Evolutionary conservation across 2,797 vertebrate species (phyloP), one percentile per base, ranked within the genome.

Genomic region (Cheirogaleus major): DNA sequence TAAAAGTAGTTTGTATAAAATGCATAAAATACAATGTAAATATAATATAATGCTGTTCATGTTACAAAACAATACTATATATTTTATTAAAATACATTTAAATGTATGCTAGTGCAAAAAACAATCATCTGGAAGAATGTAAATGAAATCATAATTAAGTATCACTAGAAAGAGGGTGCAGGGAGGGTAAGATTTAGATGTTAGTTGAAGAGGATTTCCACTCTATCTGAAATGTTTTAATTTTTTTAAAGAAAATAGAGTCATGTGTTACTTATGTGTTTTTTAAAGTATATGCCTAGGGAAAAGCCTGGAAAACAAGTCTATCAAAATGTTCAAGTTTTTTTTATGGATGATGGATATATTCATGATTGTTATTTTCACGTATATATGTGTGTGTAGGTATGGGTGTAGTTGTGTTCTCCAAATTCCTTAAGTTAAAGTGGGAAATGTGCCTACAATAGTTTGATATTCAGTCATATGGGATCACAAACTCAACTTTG

Each of bases 1-100:
- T 81, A 8, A 73, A 94, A 80, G 63, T 59, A 76, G 76, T 85
- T 85, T 81, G 17, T 35, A 92, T 85, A 48, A 95, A 90, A 70
- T 80, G 65, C 25, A 83, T 63, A 41, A 89, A 73, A 59, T 70
- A 76, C 41, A 65, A 87, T 22, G 20, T 52, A 65, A 89, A 57
- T 55, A 69, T 41, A 90, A 93, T 43, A 73, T 32, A 70, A 93
- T 61, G 43, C 3, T 81, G 89, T 84, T 76, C 38, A 35, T 80
- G 8, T 82, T 75, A 30, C 3, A 90, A 80, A 91, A 81, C 4
- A 85, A 80, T 84, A 41, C 9, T 48, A 57, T 23, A 61, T 4
- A 94, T 70, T 93, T 91, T 27, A 41, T 85, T 70, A 78, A 87
- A 86, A 61, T 93, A 18, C 23, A 52, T 25, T 57, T 32, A 52